Conservation (phyloP, 2,113 vertebrate species). For the Solea solea region DNA sequence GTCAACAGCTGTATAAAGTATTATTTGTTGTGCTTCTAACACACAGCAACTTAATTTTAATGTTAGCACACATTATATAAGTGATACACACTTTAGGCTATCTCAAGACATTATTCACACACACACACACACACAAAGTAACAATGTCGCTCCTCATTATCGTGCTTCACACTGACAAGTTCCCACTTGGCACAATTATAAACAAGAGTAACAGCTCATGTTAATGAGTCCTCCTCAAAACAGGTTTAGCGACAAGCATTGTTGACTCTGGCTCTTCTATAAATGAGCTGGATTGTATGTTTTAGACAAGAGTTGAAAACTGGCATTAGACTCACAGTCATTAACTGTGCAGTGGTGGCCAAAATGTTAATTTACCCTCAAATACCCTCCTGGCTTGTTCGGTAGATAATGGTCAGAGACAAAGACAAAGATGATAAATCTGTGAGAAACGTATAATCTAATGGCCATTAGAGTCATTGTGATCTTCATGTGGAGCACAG, state of each 20-base stretch:
- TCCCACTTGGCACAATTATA: conserved; percentile 20
- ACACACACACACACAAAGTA: too few species aligned
- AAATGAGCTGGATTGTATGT: conserved; percentile 40
- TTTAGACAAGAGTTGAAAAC: conserved; percentile 24
- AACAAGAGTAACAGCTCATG: conserved; percentile 23
- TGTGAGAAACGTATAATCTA: not conserved
- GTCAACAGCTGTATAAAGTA: not conserved
- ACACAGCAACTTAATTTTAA: not conserved
- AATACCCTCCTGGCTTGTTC: not conserved
- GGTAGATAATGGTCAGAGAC: not conserved
- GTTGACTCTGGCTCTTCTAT: conserved; percentile 34
- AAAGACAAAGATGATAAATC: not conserved
- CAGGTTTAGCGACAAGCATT: conserved; percentile 40
- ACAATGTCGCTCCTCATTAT: conserved; percentile 22
- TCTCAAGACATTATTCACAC: conserved; percentile 9
- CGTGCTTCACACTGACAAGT: conserved; percentile 14
- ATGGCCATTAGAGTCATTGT: too few species aligned
- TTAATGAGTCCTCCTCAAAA: conserved; percentile 39
- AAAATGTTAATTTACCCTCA: conserved; percentile 2
- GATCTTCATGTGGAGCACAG: not conserved
- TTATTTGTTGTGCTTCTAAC: not conserved
- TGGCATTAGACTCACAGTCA: conserved; percentile 1
- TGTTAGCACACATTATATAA: not conserved
- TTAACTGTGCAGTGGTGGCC: conserved; percentile 24
- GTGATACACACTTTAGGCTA: not conserved